These are phyloP conservation scores for Sicus ferrugineus DNA, from an alignment of 2,888 invertebrate species.

Conservation along the genomic window DNA sequence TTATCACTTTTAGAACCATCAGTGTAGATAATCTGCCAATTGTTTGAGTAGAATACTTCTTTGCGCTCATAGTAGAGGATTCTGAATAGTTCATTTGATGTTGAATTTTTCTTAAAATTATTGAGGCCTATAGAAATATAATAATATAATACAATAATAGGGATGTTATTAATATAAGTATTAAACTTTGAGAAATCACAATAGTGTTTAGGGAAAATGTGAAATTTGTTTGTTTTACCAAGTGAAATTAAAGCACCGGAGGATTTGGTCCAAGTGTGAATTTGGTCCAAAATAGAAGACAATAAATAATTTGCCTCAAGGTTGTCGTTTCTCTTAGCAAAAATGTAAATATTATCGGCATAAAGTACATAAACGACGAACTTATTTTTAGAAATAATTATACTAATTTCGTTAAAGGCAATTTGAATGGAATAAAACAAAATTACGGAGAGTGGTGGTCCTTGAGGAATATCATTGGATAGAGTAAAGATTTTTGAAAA, in stretches of 20 bases:
- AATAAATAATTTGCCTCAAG: not conserved
- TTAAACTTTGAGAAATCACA: not conserved
- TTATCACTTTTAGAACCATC: not conserved
- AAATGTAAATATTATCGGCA: not conserved
- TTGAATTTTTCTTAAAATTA: not conserved
- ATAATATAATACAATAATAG: not conserved
- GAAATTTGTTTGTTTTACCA: not conserved
- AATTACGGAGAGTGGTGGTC: conserved; percentile 1
- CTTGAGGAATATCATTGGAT: not conserved
- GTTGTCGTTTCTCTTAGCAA: conserved; percentile 1
- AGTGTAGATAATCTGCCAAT: not conserved
- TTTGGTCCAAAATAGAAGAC: not conserved
- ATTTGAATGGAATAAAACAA: no score
- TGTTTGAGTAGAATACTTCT: not conserved
- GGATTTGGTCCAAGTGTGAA: not conserved
- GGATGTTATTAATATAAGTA: not conserved
- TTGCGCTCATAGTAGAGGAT: not conserved
- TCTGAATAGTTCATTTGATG: not conserved
- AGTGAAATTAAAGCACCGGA: not conserved
- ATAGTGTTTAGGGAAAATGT: not conserved
- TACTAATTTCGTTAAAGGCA: conserved; percentile 13
- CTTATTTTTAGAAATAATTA: not conserved
- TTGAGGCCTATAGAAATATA: not conserved
- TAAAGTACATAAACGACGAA: not conserved
- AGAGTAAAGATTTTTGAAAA: not conserved